These are phyloP conservation scores for Ptilonorhynchus violaceus DNA, from an alignment of 2,113 vertebrate genomes.

Conservation along the genomic window DNA sequence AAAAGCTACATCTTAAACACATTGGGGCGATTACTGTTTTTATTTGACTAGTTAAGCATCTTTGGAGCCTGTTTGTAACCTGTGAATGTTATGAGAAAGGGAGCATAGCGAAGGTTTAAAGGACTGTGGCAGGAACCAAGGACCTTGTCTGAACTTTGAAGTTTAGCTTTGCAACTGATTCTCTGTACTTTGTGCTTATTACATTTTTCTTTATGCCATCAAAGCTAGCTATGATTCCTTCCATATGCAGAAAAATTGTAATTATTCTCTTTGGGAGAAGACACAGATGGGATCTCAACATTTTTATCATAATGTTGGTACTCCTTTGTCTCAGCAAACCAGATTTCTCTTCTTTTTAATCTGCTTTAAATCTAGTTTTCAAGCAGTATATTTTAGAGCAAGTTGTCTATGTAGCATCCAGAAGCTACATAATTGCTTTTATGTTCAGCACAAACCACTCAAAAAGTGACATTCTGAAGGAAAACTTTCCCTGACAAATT, in stretches of 20 bases:
- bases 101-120: background rate
- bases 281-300: slow-evolving; percentile 11
- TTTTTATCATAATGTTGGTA: background rate
- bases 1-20: background rate
- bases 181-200: background rate
- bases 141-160: background rate
- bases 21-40: background rate
- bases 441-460: background rate
- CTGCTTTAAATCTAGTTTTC: background rate
- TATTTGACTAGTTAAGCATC: background rate
- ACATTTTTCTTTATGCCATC: background rate
- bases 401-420: background rate
- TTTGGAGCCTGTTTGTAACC: background rate
- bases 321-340: slow-evolving; percentile 17
- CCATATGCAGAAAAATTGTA: background rate
- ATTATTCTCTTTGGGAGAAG: slow-evolving; percentile 27
- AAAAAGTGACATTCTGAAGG: background rate
- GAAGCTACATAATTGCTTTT: background rate
- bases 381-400: background rate
- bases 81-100: background rate
- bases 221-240: background rate
- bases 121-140: background rate
- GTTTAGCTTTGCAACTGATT: background rate
- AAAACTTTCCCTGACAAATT: background rate
- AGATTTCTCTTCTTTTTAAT: background rate